Base-by-base conservation (phyloP, 2,888 invertebrate genomes). In the Dryocosmus kuriphilus region DNA sequence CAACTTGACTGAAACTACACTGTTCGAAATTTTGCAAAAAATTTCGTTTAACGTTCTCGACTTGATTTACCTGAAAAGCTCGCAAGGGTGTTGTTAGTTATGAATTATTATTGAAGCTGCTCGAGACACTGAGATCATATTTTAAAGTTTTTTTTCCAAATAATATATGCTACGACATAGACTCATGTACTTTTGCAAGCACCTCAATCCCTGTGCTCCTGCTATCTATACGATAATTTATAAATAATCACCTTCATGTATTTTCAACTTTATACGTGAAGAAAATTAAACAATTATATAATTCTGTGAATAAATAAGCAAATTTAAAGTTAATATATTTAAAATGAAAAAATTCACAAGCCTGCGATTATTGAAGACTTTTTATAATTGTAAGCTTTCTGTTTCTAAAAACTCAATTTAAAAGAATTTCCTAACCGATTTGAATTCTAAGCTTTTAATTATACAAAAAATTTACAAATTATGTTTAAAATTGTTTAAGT, bases 51-150 rank as follows among this genome's bases (percentile, higher is more conserved):
- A 51, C 51, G 51, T 22, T 51, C n/a, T n/a, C n/a, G 51, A 16
- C 51, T n/a, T 9, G 65, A 65, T 22, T 65, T 65, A 24, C 2
- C 11, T n/a, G 24, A 65, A 65, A 38, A 35, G 38, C 38, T 24
- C 35, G 22, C 35, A 41, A 22, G 22, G 63, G 63, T 6, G 22
- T 63, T 22, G 63, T 63, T 38, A 41, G 65, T 38, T 24, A 65
- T 65, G 24, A 65, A 65, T 65, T 65, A 65, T 65, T 65, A 14
- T 22, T 22, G 38, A 4, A 24, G 19, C 19, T 61, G 30, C 61
- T 32, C 14, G 32, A 61, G 51, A n/a, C n/a, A 51, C 9, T 63
- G 35, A 35, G n/a, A n/a, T 35, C 38, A 38, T 63, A 38, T 38
- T 63, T 38, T 38, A 24, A 63, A 22, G 14, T 35, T 63, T 38